A percentile compares a stretch with the other conserved stretches of the same genome.
phyloP scores from a whole-genome alignment of 2,797 vertebrate genomes.

The Anguilla obscura region DNA sequence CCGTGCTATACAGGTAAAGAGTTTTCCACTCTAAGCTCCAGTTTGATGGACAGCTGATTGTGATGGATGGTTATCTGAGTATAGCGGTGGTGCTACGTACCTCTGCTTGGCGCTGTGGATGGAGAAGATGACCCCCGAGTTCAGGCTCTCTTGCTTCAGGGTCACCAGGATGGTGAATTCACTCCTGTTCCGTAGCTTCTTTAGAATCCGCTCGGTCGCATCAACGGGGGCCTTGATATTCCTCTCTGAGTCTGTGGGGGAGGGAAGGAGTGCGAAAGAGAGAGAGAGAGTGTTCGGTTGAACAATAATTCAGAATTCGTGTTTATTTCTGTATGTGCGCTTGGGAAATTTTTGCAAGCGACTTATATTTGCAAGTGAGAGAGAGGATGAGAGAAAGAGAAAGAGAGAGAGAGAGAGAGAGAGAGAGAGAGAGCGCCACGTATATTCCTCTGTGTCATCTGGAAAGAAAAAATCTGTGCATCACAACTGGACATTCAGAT shows the following conservation, averaged over 20 bases:
- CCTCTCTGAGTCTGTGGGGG: slow-evolving; percentile 80
- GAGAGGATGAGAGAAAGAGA: no score
- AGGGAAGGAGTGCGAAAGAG: background rate
- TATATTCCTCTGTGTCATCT: no score
- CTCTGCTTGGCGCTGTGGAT: slow-evolving; percentile 92
- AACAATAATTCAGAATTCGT: no score
- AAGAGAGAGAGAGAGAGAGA: no score
- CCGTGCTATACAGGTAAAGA: background rate
- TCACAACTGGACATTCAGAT: no score
- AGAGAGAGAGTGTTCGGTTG: background rate
- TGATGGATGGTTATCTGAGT: background rate
- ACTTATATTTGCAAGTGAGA: no score
- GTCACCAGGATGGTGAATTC: slow-evolving; percentile 93
- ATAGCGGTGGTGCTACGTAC: slow-evolving; percentile 62
- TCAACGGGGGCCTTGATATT: slow-evolving; percentile 84
- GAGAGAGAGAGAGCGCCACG: no score
- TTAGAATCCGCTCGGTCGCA: slow-evolving; percentile 82
- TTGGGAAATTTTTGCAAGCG: no score
- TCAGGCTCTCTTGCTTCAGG: slow-evolving; percentile 88
- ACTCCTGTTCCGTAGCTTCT: slow-evolving; percentile 90
- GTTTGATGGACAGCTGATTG: background rate
- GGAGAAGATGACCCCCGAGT: slow-evolving; percentile 95
- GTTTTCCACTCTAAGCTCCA: background rate
- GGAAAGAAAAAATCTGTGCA: no score
- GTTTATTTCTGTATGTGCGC: no score